These are phyloP conservation scores for Empidonax alnorum DNA, from an alignment of 2,113 vertebrate species.

Conservation along the genomic window DNA sequence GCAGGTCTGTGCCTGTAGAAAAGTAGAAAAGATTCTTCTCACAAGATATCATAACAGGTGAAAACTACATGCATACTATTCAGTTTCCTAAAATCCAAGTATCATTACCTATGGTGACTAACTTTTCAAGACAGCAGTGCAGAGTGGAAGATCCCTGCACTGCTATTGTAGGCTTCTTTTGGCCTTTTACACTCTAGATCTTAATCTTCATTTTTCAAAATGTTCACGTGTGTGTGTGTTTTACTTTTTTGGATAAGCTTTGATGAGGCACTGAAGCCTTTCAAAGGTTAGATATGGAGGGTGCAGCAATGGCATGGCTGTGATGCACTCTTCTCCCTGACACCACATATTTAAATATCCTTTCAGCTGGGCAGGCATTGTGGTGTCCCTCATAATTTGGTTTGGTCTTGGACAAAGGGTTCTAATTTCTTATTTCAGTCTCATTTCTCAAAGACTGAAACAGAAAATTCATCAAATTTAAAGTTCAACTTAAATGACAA, in stretches of 20 bases:
- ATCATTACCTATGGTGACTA: neutral
- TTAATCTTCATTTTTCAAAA: slow-evolving; percentile 17
- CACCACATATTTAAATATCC: neutral
- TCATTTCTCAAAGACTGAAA: slow-evolving; percentile 9
- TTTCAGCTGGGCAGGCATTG: neutral
- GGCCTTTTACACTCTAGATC: slow-evolving; percentile 13
- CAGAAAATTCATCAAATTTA: neutral
- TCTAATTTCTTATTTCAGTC: neutral
- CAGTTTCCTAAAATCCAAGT: neutral
- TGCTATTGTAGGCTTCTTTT: neutral
- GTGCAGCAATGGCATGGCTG: neutral
- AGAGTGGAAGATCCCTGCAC: neutral
- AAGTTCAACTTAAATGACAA: slow-evolving; percentile 31
- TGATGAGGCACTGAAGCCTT: neutral
- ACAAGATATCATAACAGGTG: neutral
- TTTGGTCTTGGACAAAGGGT: neutral
- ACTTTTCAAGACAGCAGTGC: neutral
- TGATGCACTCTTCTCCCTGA: neutral
- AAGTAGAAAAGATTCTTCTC: neutral
- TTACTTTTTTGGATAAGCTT: neutral
- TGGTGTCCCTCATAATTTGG: neutral
- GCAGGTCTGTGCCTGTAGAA: neutral
- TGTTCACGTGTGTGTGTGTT: neutral
- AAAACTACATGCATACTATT: neutral
- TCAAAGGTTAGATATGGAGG: neutral